Percentiles rank a stretch among this genome's conserved stretches.
Conservation (phyloP, 2,113 vertebrate genomes). For the Clarias gariepinus region DNA sequence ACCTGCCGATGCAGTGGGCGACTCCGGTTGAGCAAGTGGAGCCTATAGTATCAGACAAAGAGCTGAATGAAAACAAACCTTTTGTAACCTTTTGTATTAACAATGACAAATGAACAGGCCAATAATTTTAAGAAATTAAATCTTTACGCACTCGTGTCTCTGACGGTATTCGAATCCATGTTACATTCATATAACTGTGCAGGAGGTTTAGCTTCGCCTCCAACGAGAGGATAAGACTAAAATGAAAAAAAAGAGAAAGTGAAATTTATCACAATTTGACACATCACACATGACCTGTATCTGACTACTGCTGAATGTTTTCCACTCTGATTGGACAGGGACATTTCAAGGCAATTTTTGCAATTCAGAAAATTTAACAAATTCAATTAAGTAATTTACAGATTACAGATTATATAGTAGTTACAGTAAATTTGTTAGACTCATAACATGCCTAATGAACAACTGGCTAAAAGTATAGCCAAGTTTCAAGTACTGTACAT, state of each 20-base stretch:
- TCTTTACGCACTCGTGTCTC: conserved; percentile 87
- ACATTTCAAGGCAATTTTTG: neutral
- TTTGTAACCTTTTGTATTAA: neutral
- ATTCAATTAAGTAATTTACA: conserved; percentile 28
- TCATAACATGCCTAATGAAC: neutral
- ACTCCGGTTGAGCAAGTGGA: conserved; percentile 96
- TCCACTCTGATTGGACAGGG: neutral
- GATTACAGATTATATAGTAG: conserved; percentile 3
- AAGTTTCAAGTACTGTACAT: neutral
- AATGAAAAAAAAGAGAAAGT: conserved; percentile 56
- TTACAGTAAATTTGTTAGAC: conserved; percentile 18
- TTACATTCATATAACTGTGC: conserved; percentile 99
- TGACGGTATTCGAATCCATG: conserved; percentile 97
- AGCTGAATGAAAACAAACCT: neutral
- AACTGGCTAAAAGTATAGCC: neutral
- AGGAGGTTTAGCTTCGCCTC: conserved; percentile 97
- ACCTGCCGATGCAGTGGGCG: conserved; percentile 93
- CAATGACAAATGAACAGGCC: neutral
- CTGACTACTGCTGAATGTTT: neutral
- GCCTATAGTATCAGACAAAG: conserved; percentile 73
- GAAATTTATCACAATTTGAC: neutral
- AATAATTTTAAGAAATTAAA: neutral
- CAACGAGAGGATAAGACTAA: conserved; percentile 94
- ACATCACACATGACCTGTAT: neutral
- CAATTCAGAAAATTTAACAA: conserved; percentile 9